phyloP scores from a whole-genome alignment of 2,113 vertebrate species.

The Hippolais icterina region DNA sequence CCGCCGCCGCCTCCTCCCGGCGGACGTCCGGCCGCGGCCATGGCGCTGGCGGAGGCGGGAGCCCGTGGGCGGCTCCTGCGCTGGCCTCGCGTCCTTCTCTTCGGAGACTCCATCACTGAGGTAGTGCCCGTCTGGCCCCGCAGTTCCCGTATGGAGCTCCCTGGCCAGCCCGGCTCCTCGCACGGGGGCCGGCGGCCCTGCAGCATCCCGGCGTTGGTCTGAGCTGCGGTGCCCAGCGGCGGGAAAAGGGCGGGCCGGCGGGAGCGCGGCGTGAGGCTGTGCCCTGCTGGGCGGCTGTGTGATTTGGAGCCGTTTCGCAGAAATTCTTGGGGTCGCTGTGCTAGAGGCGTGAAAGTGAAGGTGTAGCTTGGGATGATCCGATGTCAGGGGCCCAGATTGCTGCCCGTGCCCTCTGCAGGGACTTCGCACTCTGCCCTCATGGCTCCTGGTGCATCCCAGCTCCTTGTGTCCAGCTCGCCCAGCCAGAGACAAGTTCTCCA shows the following conservation, averaged over 20 bases:
- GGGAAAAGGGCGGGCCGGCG: neutral
- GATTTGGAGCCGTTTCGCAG: neutral
- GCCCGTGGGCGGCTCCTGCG: neutral
- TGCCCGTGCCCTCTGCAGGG: neutral
- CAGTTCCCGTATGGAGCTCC: neutral
- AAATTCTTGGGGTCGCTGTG: fast-evolving
- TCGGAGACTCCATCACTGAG: constrained; percentile 96
- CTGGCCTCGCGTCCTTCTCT: constrained; percentile 87
- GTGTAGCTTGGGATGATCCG: fast-evolving
- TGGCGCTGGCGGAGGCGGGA: neutral
- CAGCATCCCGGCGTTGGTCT: neutral
- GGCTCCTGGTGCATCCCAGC: neutral
- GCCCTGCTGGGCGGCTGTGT: fast-evolving
- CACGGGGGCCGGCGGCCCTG: neutral
- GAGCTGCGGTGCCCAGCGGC: fast-evolving
- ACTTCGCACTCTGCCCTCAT: neutral
- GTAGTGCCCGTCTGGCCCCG: constrained; percentile 48
- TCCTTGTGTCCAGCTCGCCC: fast-evolving
- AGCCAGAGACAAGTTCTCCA: fast-evolving
- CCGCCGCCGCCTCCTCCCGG: neutral
- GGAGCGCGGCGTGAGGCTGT: too few relatives aligned
- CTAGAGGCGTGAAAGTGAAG: neutral
- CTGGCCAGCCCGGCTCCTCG: fast-evolving
- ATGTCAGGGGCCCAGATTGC: neutral
- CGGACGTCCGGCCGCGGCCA: neutral